Conservation (phyloP, 2,797 vertebrate genomes). For the Bucorvus abyssinicus region DNA sequence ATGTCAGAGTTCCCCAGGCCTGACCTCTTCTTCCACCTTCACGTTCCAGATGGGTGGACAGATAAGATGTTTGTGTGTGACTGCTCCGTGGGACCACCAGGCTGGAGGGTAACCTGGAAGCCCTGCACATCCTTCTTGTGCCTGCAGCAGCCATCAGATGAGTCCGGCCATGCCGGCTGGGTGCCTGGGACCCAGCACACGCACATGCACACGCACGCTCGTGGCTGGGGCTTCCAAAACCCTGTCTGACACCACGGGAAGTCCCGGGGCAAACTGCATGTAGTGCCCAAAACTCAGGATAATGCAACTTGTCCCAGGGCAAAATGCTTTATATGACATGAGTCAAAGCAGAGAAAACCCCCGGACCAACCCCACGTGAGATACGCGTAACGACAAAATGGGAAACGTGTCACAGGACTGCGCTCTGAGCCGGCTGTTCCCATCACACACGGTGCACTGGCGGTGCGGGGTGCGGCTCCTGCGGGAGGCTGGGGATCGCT, state of each 20-base stretch:
- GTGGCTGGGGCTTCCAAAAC: background rate
- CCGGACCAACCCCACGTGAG: background rate
- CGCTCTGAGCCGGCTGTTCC: background rate
- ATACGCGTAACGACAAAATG: background rate
- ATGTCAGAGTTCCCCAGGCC: background rate
- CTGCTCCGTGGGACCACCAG: rapidly evolving
- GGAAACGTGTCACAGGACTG: background rate
- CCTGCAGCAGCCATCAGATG: background rate
- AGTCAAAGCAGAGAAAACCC: background rate
- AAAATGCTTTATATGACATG: background rate
- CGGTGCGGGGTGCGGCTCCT: background rate
- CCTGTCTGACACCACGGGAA: background rate
- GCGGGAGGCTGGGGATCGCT: background rate
- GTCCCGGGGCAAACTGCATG: background rate
- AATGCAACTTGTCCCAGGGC: background rate
- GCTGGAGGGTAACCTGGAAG: background rate
- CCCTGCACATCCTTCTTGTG: background rate
- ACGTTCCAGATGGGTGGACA: rapidly evolving
- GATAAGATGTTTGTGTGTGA: background rate
- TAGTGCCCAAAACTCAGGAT: background rate
- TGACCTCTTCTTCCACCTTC: background rate
- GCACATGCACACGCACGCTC: background rate
- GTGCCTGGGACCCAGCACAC: background rate
- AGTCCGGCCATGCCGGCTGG: rapidly evolving
- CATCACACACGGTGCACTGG: background rate